Conservation (phyloP, 2,113 vertebrate genomes). For the Brienomyrus brachyistius region DNA sequence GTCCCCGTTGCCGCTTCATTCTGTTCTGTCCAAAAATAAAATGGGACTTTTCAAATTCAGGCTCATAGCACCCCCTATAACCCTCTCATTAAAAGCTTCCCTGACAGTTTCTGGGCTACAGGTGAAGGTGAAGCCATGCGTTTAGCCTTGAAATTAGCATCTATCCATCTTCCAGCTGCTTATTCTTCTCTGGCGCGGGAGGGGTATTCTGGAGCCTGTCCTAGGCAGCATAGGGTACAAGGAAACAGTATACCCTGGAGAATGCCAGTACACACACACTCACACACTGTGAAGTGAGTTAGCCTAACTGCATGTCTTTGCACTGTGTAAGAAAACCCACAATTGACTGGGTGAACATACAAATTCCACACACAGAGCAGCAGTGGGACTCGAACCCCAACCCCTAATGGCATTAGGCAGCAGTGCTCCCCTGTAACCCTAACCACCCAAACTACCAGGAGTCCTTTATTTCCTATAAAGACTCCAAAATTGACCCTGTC, state of each 20-base stretch:
- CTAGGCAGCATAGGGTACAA: neutral
- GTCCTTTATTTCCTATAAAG: neutral
- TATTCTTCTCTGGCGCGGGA: neutral
- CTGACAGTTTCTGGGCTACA: neutral
- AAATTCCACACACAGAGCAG: neutral
- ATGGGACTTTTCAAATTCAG: neutral
- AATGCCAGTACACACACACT: neutral
- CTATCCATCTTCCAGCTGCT: neutral
- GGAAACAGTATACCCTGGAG: neutral
- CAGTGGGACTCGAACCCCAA: neutral
- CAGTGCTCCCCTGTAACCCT: neutral
- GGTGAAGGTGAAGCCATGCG: neutral
- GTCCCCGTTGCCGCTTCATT: too few species aligned
- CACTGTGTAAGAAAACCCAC: neutral
- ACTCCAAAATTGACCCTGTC: neutral
- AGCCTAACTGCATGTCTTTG: neutral
- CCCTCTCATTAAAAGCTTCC: neutral
- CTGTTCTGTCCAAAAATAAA: neutral
- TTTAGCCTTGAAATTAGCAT: neutral
- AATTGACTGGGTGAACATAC: neutral
- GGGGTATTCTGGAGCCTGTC: neutral
- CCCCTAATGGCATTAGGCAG: neutral
- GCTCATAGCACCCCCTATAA: neutral
- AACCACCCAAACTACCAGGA: neutral
- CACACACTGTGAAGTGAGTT: neutral